Evolutionary conservation across 2,113 vertebrate species (phyloP), one percentile per base, ranked within the genome.

Genomic region (Amphilophus citrinellus): DNA sequence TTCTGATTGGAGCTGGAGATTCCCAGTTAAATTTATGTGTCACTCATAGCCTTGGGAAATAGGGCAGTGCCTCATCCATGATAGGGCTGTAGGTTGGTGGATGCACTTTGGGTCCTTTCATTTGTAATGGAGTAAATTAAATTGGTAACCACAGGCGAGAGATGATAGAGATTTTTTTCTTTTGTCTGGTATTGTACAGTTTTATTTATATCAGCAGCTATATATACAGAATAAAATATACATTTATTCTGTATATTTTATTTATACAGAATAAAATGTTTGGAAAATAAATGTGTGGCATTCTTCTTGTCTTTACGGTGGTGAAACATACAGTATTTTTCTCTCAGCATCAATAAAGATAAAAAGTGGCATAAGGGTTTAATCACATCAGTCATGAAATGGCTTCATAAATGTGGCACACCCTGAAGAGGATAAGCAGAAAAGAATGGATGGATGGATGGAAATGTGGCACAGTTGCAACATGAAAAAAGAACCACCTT

Each of bases 11-110:
- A 82, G 85, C 53, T 22, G 59, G 78, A 89, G 90, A 91, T 90
- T 91, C 92, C 87, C 83, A 57, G 83, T 86, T 76, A 86, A 89
- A 86, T 92, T 84, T 91, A 81, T 93, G 91, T 92, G 91, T 93
- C 93, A 88, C 59, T 50, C 87, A 82, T 68, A 61, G 91, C 93
- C 92, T 83, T 84, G 87, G 93, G 93, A 93, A 91, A 92, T 92
- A 82, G 91, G 93, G 39, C 93, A 92, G 84, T 17, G 85, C 91
- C 88, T 85, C 66, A 82, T 80, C 80, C 77, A n/a, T 92, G 89
- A 84, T 22, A 57, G 71, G 80, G 86, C 88, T 32, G 76, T 30
- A 83, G 75, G 86, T 27, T 84, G 86, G 65, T 82, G 88, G 84
- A 80, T 79, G 61, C 86, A 90, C 77, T 82, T 91, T 90, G 82